These are phyloP conservation scores for Charadrius vociferus DNA, from an alignment of 2,113 vertebrate species.

Conservation along the genomic window DNA sequence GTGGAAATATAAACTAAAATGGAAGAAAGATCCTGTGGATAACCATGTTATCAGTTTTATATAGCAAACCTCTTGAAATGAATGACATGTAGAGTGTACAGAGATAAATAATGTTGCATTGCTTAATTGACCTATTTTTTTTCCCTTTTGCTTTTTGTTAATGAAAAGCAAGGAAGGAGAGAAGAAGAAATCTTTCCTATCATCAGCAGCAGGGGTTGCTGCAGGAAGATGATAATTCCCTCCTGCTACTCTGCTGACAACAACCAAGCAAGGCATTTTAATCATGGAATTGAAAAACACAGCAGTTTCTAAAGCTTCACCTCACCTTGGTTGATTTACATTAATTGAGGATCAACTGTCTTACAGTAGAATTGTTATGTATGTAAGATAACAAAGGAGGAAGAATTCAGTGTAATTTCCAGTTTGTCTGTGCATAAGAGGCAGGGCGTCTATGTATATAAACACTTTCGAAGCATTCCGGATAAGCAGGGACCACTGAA, in stretches of 20 bases:
- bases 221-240: conserved; percentile 63
- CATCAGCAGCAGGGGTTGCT: conserved; percentile 58
- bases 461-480: neutral
- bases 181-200: conserved; percentile 53
- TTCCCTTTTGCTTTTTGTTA: neutral
- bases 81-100: neutral
- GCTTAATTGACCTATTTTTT: conserved; percentile 12
- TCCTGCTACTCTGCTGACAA: conserved; percentile 44
- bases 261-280: conserved; percentile 19
- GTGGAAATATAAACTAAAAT: neutral
- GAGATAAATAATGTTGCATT: neutral
- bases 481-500: neutral
- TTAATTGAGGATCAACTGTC: neutral
- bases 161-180: conserved; percentile 6
- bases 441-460: neutral
- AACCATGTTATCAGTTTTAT: neutral
- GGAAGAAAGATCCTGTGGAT: neutral
- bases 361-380: neutral
- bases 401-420: neutral
- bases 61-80: neutral
- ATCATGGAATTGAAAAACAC: conserved; percentile 18
- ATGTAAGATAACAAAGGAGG: neutral
- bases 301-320: neutral
- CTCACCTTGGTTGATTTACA: conserved; percentile 18
- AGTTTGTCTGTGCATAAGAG: neutral